Conservation (phyloP, 2,113 vertebrate genomes). For the Urocynchramus pylzowi region DNA sequence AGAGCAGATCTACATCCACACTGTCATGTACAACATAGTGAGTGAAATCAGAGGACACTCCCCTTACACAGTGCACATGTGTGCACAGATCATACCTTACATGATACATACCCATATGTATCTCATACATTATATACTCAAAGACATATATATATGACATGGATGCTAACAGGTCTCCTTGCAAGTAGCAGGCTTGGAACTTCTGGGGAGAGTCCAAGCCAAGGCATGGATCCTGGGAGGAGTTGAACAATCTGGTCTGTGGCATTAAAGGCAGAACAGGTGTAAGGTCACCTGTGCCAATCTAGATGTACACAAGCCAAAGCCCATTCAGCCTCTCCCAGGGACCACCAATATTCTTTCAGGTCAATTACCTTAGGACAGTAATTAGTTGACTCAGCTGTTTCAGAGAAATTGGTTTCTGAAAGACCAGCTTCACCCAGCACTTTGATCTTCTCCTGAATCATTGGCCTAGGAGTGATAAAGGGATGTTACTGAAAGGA, state of each 20-base stretch:
- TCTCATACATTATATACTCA: background rate
- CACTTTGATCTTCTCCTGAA: slow-evolving; percentile 92
- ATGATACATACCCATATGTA: background rate
- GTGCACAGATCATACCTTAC: background rate
- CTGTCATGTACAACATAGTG: background rate
- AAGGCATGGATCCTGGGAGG: background rate
- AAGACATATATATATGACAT: background rate
- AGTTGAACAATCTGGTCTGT: background rate
- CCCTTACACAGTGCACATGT: background rate
- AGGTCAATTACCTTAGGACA: slow-evolving; percentile 78
- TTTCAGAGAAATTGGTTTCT: slow-evolving; percentile 85
- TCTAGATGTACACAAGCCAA: background rate
- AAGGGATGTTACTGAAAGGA: background rate
- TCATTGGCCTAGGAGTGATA: slow-evolving; percentile 84
- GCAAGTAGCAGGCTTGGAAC: background rate
- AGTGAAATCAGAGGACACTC: background rate
- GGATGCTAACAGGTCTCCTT: background rate
- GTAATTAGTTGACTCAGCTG: slow-evolving; percentile 81
- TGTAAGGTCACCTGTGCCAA: background rate
- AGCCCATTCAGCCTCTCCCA: background rate
- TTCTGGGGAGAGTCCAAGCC: background rate
- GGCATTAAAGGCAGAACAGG: background rate
- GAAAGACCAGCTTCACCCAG: slow-evolving; percentile 92
- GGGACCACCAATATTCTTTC: background rate
- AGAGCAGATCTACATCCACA: background rate